Evolutionary conservation across 2,888 invertebrate species (phyloP), one percentile per base, ranked within the genome.

Genomic region (Yponomeuta malinellus): DNA sequence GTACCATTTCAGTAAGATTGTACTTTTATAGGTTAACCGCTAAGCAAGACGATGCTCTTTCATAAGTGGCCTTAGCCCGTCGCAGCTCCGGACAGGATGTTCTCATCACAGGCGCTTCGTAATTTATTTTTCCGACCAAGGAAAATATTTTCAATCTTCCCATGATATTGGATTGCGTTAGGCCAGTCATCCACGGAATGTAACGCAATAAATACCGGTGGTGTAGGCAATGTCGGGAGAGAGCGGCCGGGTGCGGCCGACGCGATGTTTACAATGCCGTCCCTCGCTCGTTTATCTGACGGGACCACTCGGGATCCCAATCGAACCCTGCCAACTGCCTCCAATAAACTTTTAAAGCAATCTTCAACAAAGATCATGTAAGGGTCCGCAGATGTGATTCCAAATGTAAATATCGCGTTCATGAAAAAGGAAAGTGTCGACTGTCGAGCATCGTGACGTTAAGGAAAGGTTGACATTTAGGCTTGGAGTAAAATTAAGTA

Each of bases 401-500:
- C 15, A 37, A 66, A 66, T 66, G 33, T 10, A 66, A 66, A 66
- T 66, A 9, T 66, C 33, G 12, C 31, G 5, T 12, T 31, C 65
- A 63, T 63, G 63, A 63, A 63, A 63, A 63, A n/a, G 63, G 23
- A 10, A 63, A 63, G 23, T 15, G n/a, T 63, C 15, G 63, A 63
- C n/a, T n/a, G 63, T 15, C 15, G n/a, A 63, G 63, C 15, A 10
- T 68, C 33, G 43, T 59, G 73, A 71, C 71, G 71, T 70, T n/a
- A 83, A 81, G 82, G 84, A 85, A 87, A 87, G 84, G 83, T 86
- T 86, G 83, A 82, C 78, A 79, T 83, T 43, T 83, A 83, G 81
- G 80, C 84, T 78, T 82, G 80, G 81, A 86, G 85, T 83, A 83
- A 85, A 89, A 86, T 87, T 82, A 86, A 86, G 85, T 83, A 85